Evolutionary conservation across 2,888 invertebrate species (phyloP).

Genomic region (Drosophila setosimentum): DNA sequence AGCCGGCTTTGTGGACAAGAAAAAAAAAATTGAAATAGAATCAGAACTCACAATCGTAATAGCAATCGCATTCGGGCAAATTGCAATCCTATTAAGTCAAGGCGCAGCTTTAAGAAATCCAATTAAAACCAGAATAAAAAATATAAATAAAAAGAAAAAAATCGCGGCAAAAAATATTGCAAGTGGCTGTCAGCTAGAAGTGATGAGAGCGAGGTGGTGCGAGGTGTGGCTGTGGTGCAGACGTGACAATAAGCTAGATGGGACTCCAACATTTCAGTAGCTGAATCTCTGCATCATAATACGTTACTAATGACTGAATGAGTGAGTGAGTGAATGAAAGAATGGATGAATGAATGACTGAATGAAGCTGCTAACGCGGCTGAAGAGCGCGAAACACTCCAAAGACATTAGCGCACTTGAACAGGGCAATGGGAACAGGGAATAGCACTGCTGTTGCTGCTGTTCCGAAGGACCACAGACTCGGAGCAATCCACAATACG

Average conservation of each 20-base stretch:
- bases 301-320: slow-evolving; percentile 61
- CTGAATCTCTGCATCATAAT: slow-evolving; percentile 71
- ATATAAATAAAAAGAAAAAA: slow-evolving; percentile 13
- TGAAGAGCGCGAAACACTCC: slow-evolving; percentile 81
- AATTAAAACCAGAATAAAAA: slow-evolving; percentile 57
- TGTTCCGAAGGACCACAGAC: not conserved
- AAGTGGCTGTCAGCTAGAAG: slow-evolving; percentile 26
- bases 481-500: slow-evolving; percentile 11
- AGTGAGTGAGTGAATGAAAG: slow-evolving; percentile 24
- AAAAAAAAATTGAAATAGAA: not conserved
- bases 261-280: slow-evolving; percentile 37
- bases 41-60: slow-evolving; percentile 28
- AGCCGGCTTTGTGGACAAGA: not conserved
- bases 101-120: slow-evolving; percentile 78
- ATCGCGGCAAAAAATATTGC: slow-evolving; percentile 9
- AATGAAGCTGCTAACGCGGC: slow-evolving; percentile 34
- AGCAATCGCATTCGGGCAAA: slow-evolving; percentile 63
- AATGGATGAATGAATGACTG: slow-evolving; percentile 21
- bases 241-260: slow-evolving; percentile 62
- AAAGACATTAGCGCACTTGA: slow-evolving; percentile 83
- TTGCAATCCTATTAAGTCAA: slow-evolving; percentile 73
- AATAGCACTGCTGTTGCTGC: not conserved
- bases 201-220: not conserved
- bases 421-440: not conserved
- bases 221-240: slow-evolving; percentile 6